Percentiles rank a stretch among this genome's conserved stretches.
Evolutionary conservation across 2,888 invertebrate genomes (phyloP).

Genomic region (Habrosyne pyritoides): DNA sequence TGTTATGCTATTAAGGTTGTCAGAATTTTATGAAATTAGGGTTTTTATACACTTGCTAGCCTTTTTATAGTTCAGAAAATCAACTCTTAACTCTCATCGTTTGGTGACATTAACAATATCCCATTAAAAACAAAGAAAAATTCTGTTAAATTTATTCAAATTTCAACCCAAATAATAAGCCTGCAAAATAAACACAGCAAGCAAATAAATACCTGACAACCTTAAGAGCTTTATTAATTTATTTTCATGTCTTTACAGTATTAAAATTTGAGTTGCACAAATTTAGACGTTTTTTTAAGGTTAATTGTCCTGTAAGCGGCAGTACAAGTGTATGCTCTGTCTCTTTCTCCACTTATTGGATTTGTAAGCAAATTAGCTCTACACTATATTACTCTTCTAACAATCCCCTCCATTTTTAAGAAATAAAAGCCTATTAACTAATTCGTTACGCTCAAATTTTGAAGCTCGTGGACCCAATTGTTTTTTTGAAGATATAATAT

Average conservation of each 20-base stretch:
- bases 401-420: constrained; percentile 18
- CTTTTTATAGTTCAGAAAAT: neutral
- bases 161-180: too few relatives aligned
- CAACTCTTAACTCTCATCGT: neutral
- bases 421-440: constrained; percentile 51
- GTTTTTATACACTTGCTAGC: too few relatives aligned
- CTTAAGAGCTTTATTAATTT: too few relatives aligned
- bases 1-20: neutral
- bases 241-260: too few relatives aligned
- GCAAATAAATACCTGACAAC: neutral
- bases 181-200: too few relatives aligned
- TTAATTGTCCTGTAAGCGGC: too few relatives aligned
- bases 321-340: neutral
- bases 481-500: constrained; percentile 27
- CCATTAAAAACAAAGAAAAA: too few relatives aligned
- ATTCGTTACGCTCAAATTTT: constrained; percentile 70
- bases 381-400: constrained; percentile 12
- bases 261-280: too few relatives aligned
- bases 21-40: neutral
- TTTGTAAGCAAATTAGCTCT: constrained; percentile 8
- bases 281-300: too few relatives aligned
- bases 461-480: constrained; percentile 72
- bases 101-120: too few relatives aligned
- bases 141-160: too few relatives aligned
- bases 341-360: neutral